Evolutionary conservation across 30 jellyfish, hydroid and myxozoan species (phyloP).

Genomic region (Aurelia aurita complex sp. Pacific): DNA sequence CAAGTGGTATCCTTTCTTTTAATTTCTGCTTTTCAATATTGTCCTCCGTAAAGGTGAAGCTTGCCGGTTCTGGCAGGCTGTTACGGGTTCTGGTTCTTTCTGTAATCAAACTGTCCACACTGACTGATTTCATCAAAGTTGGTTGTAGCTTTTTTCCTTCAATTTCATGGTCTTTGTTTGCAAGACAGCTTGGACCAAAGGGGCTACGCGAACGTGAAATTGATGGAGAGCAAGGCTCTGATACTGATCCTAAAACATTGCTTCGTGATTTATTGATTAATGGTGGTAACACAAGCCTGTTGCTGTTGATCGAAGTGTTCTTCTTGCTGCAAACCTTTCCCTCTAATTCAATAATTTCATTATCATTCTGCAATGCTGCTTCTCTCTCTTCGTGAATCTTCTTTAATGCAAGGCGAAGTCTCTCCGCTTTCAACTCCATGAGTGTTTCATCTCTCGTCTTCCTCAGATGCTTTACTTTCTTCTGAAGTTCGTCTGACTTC

Average conservation of each 20-base stretch:
- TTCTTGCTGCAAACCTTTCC: not conserved
- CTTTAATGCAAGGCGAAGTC: conserved; percentile 7
- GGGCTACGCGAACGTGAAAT: not conserved
- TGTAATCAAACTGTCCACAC: too few relatives aligned
- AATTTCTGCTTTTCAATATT: too few relatives aligned
- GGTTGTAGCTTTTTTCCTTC: too few relatives aligned
- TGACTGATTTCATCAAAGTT: too few relatives aligned
- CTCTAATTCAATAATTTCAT: not conserved
- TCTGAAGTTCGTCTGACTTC: conserved; percentile 28
- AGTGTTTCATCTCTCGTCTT: conserved; percentile 52
- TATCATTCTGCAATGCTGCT: not conserved
- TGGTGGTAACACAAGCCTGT: not conserved
- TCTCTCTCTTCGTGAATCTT: conserved; percentile 13
- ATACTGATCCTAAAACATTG: not conserved
- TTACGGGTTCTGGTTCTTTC: too few relatives aligned
- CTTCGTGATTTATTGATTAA: not conserved
- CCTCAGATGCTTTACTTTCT: conserved; percentile 15
- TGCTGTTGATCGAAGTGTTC: not conserved
- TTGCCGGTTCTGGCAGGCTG: too few relatives aligned
- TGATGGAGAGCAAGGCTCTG: not conserved
- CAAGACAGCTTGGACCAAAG: too few relatives aligned
- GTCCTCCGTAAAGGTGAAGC: too few relatives aligned
- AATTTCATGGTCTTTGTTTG: too few relatives aligned
- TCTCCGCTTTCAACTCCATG: conserved; percentile 51
- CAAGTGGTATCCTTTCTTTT: too few relatives aligned